phyloP scores from a whole-genome alignment of 2,888 invertebrate species.

The Microctonus hyperodae region DNA sequence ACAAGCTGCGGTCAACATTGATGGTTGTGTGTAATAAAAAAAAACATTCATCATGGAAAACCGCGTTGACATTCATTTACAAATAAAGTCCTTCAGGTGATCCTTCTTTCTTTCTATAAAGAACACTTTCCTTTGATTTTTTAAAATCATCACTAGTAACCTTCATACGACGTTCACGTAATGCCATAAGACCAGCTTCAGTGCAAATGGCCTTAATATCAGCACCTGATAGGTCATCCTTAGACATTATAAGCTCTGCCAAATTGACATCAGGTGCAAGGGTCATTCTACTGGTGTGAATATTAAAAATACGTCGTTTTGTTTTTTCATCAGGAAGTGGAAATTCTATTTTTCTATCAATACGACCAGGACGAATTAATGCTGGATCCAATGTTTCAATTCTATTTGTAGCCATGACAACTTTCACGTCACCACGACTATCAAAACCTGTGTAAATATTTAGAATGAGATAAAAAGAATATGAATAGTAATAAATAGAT shows the following conservation, averaged over 20 bases:
- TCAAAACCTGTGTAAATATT: constrained; percentile 54
- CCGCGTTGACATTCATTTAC: constrained; percentile 65
- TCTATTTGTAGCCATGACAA: constrained; percentile 97
- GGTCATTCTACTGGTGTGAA: constrained; percentile 99
- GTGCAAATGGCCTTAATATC: constrained; percentile 99
- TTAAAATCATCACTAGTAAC: constrained; percentile 99
- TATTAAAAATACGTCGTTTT: constrained; percentile 94
- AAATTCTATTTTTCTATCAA: constrained; percentile 99
- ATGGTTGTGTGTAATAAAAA: constrained; percentile 36
- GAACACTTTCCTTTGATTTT: constrained; percentile 98
- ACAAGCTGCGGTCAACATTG: background rate
- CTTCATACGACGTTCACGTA: constrained; percentile 98
- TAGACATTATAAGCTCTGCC: constrained; percentile 97
- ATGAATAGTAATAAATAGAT: constrained; percentile 37
- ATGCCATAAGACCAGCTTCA: constrained; percentile 97
- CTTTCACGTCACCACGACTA: constrained; percentile 67
- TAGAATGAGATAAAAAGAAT: background rate
- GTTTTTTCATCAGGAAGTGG: constrained; percentile 99
- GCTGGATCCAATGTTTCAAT: constrained; percentile 99
- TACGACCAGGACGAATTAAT: constrained; percentile 96
- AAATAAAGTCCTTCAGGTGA: constrained; percentile 99
- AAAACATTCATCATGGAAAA: constrained; percentile 33
- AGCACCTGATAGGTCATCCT: constrained; percentile 98
- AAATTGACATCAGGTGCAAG: constrained; percentile 95
- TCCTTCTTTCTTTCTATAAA: constrained; percentile 99